A percentile compares a stretch with the other conserved stretches of the same genome.
These are phyloP conservation scores for Dolichopus griseipennis DNA, from an alignment of 2,888 invertebrate genomes.

Conservation along the genomic window DNA sequence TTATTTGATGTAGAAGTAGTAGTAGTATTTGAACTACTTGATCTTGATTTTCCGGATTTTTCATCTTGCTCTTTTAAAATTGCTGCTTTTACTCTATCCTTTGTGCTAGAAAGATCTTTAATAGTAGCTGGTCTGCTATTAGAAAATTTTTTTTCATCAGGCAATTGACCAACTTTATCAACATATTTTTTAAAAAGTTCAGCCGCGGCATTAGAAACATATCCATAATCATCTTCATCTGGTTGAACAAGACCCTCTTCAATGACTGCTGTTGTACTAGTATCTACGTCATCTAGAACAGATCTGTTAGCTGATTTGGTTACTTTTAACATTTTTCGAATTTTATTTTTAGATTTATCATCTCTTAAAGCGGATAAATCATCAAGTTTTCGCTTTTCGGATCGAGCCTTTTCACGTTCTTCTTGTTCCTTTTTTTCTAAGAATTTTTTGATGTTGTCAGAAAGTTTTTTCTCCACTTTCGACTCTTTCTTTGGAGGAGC, in stretches of 20 bases:
- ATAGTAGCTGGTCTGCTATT: slow-evolving; percentile 40
- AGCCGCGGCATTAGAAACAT: slow-evolving; percentile 74
- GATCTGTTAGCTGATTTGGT: slow-evolving; percentile 86
- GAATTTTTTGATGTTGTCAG: slow-evolving; percentile 74
- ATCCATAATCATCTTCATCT: slow-evolving; percentile 87
- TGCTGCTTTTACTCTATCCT: slow-evolving; percentile 69
- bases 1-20: slow-evolving; percentile 19
- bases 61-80: slow-evolving; percentile 62
- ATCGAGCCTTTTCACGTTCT: slow-evolving; percentile 55
- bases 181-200: slow-evolving; percentile 76
- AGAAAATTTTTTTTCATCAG: slow-evolving; percentile 63
- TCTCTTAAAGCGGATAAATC: slow-evolving; percentile 58
- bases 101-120: slow-evolving; percentile 48
- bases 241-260: slow-evolving; percentile 67
- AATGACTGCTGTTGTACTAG: slow-evolving; percentile 66
- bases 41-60: slow-evolving; percentile 50
- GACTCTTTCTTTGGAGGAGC: slow-evolving; percentile 73
- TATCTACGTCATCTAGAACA: slow-evolving; percentile 69
- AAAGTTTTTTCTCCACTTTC: slow-evolving; percentile 54
- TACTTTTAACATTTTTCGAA: slow-evolving; percentile 71
- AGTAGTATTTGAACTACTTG: slow-evolving; percentile 18
- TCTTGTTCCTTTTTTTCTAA: slow-evolving; percentile 73
- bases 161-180: slow-evolving; percentile 67
- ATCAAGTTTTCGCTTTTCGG: slow-evolving; percentile 57
- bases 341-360: slow-evolving; percentile 63